Evolutionary conservation across 2,113 vertebrate genomes (phyloP), one percentile per base, ranked within the genome.

Genomic region (Harpagus bidentatus): DNA sequence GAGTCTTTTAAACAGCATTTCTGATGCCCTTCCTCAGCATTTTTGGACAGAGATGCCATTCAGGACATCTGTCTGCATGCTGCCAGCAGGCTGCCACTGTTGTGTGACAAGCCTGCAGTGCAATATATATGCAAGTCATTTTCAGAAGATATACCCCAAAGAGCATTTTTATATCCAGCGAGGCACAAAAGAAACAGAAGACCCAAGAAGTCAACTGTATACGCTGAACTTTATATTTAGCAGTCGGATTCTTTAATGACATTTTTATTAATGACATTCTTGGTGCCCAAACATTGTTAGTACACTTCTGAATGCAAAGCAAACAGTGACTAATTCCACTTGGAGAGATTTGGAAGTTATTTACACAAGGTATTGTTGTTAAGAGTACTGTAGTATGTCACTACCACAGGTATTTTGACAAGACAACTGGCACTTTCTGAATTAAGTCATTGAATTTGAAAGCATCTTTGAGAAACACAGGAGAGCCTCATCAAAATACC

Each of bases 41-140:
- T 45, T 48, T 32, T 63, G 15, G 28, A 48, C 5, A 36, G 26
- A 38, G 23, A 20, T 31, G 21, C 29, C 65, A 25, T 11, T 28
- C 56, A 43, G 13, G 43, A 77, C 26, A 25, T 25, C 0, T 53
- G 50, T 10, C 32, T 42, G 21, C 22, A 5, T 4, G 53, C 34
- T 82, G 65, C 58, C 48, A 65, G 23, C 26, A 65, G 36, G 53
- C 21, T 56, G 48, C 53, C 31, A 13, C 53, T 69, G 63, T 1
- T 10, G 17, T 38, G 36, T 3, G 26, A 78, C 28, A 31, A 65
- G 34, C 22, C 50, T 80, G 36, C 31, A 29, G 28, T 4, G 21
- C 31, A n/a, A 53, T 0, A 0, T 13, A 19, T 13, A 40, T 5
- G 50, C 56, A 42, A 42, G 17, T 1, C 3, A 4, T 36, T 28